Conservation (phyloP, 1,140 invertebrate species). For the Anagrus nilaparvatae region DNA sequence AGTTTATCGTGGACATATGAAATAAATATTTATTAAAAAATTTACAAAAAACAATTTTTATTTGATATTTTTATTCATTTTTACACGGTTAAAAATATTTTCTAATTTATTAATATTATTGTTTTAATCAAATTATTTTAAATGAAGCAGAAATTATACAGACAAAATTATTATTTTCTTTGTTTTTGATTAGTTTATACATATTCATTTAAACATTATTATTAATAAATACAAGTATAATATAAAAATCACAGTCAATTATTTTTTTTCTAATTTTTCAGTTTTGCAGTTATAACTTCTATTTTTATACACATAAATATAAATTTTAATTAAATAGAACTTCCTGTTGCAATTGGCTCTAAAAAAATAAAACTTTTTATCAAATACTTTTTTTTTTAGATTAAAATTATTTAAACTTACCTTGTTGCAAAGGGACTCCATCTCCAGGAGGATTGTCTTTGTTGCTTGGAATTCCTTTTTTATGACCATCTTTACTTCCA, state of each 20-base stretch:
- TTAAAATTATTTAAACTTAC: conserved; percentile 13
- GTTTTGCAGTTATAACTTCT: no score
- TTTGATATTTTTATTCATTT: no score
- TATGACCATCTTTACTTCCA: conserved; percentile 66
- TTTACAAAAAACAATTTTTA: no score
- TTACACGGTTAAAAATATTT: no score
- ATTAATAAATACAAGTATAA: conserved; percentile 12
- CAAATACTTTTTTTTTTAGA: no score
- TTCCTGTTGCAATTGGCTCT: conserved; percentile 30
- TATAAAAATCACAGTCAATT: conserved; percentile 16
- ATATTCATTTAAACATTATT: conserved; percentile 9
- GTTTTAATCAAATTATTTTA: no score
- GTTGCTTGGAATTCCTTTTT: conserved; percentile 37
- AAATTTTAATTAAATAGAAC: conserved; percentile 12
- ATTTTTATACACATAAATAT: no score
- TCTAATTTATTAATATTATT: no score
- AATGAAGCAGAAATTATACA: no score
- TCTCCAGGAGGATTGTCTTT: conserved; percentile 26
- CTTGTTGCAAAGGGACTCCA: conserved; percentile 21
- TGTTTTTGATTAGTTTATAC: not conserved
- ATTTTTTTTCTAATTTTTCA: no score
- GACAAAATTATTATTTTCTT: conserved; percentile 1
- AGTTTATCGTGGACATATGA: no score
- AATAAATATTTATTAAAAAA: no score
- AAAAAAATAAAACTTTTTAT: conserved; percentile 19